Percentiles rank a stretch among this genome's conserved stretches.
These are phyloP conservation scores for Drosophila tripunctata DNA, from an alignment of 2,888 invertebrate genomes.

Conservation along the genomic window DNA sequence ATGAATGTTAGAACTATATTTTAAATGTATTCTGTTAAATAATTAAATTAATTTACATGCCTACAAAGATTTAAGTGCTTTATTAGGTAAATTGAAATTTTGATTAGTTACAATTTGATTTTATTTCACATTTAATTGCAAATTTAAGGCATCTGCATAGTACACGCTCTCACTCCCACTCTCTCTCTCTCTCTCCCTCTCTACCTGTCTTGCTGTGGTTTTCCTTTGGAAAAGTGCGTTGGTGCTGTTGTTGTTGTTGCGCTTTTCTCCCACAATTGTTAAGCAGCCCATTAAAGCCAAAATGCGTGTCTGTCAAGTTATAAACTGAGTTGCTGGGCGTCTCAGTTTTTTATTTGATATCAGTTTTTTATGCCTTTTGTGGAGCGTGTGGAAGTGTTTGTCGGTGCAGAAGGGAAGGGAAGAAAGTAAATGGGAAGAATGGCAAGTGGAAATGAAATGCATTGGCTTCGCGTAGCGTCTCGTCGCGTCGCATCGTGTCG, in stretches of 20 bases:
- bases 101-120: slow-evolving; percentile 23
- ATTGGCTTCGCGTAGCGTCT: slow-evolving; percentile 50
- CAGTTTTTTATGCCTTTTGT: slow-evolving; percentile 10
- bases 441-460: slow-evolving; percentile 34
- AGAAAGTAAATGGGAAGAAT: background rate
- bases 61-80: background rate
- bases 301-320: slow-evolving; percentile 82
- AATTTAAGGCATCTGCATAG: slow-evolving; percentile 46
- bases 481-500: slow-evolving; percentile 30
- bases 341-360: slow-evolving; percentile 26
- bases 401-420: slow-evolving; percentile 43
- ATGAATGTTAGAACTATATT: no score
- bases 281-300: slow-evolving; percentile 80
- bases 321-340: slow-evolving; percentile 53
- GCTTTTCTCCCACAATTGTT: slow-evolving; percentile 41
- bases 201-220: background rate
- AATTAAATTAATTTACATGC: background rate
- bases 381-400: slow-evolving; percentile 52
- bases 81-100: slow-evolving; percentile 28
- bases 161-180: background rate
- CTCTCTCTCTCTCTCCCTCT: background rate
- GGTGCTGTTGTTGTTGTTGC: no score
- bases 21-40: no score
- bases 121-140: slow-evolving; percentile 48
- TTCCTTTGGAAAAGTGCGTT: slow-evolving; percentile 16